Evolutionary conservation across 2,113 vertebrate genomes (phyloP).

Genomic region (Bombycilla garrulus): DNA sequence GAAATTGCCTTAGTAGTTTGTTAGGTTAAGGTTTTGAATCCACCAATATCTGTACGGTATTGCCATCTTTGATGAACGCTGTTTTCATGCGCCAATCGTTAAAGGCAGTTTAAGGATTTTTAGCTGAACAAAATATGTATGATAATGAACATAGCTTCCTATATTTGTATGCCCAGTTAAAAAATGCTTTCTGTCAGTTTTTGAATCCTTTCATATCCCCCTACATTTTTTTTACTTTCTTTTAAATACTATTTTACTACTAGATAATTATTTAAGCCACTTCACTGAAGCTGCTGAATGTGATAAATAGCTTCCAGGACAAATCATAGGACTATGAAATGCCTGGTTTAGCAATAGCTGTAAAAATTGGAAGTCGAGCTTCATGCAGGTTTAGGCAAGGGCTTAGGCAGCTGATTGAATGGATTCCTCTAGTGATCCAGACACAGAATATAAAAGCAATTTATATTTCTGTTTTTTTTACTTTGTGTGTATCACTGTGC

Average conservation of each 20-base stretch:
- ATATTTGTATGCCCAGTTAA: not conserved
- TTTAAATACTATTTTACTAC: not conserved
- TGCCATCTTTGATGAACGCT: not conserved
- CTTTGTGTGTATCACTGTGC: not conserved
- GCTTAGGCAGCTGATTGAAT: not conserved
- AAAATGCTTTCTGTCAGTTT: not conserved
- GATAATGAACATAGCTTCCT: not conserved
- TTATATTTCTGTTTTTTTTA: not conserved
- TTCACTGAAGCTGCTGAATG: not conserved
- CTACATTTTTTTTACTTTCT: not conserved
- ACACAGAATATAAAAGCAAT: not conserved
- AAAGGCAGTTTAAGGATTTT: not conserved
- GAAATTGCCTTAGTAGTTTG: not conserved
- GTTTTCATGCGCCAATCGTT: not conserved
- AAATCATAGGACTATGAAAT: not conserved
- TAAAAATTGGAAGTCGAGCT: not conserved
- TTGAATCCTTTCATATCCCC: not conserved
- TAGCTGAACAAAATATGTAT: not conserved
- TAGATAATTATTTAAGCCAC: not conserved
- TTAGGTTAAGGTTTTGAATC: not conserved
- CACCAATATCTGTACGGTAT: not conserved
- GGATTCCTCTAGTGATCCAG: not conserved
- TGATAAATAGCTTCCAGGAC: not conserved
- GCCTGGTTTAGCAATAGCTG: not conserved
- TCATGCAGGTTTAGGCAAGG: not conserved